Evolutionary conservation across 2,113 vertebrate species (phyloP).

Genomic region (Rhinopithecus roxellana): DNA sequence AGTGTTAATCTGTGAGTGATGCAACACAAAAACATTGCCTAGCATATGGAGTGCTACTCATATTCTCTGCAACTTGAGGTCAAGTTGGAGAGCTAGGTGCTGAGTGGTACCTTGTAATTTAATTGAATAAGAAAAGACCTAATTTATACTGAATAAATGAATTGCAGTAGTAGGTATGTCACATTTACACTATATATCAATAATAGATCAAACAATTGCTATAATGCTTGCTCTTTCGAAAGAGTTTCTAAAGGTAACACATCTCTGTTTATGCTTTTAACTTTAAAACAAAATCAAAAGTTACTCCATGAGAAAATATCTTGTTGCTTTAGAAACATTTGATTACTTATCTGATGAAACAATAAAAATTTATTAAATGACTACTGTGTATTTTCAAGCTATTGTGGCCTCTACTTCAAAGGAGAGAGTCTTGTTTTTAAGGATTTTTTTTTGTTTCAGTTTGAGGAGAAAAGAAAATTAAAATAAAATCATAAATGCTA

Average conservation of each 20-base stretch:
- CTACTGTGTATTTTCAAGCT: not conserved
- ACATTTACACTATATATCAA: not conserved
- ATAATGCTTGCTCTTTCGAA: not conserved
- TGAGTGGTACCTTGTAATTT: not conserved
- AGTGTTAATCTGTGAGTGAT: not conserved
- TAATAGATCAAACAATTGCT: not conserved
- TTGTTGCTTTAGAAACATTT: not conserved
- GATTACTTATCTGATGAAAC: not conserved
- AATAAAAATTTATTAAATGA: not conserved
- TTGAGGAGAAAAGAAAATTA: not conserved
- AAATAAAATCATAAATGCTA: not conserved
- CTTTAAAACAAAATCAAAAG: conserved; percentile 22
- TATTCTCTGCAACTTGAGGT: not conserved
- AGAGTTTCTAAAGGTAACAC: not conserved
- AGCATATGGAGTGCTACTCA: not conserved
- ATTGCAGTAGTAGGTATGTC: not conserved
- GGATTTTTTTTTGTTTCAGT: not conserved
- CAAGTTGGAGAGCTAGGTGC: not conserved
- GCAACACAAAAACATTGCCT: not conserved
- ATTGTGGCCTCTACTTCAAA: not conserved
- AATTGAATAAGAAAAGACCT: not conserved
- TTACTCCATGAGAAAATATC: not conserved
- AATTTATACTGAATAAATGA: not conserved
- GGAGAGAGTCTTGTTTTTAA: not conserved
- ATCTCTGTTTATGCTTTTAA: conserved; percentile 21